These are phyloP conservation scores for Todus mexicanus DNA, from an alignment of 2,797 vertebrate species.

Conservation along the genomic window DNA sequence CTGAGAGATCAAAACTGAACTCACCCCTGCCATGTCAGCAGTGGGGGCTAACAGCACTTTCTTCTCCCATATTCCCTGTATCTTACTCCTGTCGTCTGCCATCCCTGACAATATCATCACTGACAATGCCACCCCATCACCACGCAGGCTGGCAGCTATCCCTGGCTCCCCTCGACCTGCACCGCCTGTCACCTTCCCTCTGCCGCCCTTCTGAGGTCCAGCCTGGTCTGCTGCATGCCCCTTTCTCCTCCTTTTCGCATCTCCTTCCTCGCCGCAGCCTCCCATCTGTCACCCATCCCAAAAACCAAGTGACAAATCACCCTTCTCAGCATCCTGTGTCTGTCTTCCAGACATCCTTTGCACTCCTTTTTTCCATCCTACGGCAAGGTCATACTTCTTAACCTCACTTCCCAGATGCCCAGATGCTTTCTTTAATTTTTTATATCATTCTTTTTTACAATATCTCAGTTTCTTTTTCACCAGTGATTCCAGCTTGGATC, in stretches of 20 bases:
- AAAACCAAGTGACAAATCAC: neutral
- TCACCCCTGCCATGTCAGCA: neutral
- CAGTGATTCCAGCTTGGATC: neutral
- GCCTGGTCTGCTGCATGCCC: neutral
- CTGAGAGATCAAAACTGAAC: conserved; percentile 16
- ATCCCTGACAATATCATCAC: neutral
- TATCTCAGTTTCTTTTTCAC: neutral
- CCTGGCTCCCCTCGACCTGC: neutral
- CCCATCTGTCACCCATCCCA: neutral
- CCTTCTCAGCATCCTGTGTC: neutral
- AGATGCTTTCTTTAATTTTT: neutral
- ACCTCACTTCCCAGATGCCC: neutral
- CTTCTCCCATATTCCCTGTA: neutral
- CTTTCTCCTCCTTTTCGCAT: neutral
- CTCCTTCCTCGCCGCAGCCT: neutral
- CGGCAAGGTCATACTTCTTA: neutral
- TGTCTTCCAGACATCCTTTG: neutral
- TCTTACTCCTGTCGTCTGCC: neutral
- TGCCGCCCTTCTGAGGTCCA: neutral
- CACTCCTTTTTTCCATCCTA: neutral
- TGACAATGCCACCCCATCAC: neutral
- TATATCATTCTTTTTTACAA: neutral
- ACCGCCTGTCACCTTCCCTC: conserved; percentile 13
- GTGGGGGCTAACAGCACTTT: neutral
- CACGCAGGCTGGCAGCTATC: neutral